Conservation (phyloP, 2,113 vertebrate species). For the Romanogobio albipinnatus region DNA sequence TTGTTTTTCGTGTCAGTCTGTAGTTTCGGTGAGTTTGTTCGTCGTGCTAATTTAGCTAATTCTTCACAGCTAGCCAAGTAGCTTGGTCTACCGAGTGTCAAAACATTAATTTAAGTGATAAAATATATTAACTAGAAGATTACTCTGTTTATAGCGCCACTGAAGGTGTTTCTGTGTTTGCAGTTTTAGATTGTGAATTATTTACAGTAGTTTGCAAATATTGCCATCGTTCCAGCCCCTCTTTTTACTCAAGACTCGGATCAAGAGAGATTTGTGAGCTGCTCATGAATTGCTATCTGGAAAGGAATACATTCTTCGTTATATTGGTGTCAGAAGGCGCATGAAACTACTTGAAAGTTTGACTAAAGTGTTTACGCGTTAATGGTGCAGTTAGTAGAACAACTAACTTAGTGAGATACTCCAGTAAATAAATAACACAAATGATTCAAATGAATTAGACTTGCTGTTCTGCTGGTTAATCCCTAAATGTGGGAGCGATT, state of each 20-base stretch:
- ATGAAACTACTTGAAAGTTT: not conserved
- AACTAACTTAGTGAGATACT: not conserved
- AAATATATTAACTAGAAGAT: not conserved
- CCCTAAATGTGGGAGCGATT: not conserved
- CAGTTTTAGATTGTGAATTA: not conserved
- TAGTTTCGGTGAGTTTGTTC: slow-evolving; percentile 39
- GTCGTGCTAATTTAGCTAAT: slow-evolving; percentile 42
- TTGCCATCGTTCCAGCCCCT: not conserved
- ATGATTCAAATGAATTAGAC: not conserved
- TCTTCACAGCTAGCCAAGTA: slow-evolving; percentile 29
- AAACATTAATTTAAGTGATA: not conserved
- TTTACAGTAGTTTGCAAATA: not conserved
- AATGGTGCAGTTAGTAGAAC: not conserved
- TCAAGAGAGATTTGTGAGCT: not conserved
- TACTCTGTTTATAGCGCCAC: not conserved
- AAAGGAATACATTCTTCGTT: not conserved
- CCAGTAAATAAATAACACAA: not conserved
- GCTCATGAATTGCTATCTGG: not conserved
- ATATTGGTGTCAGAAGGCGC: not conserved
- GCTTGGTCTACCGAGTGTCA: not conserved
- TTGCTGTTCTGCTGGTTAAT: not conserved
- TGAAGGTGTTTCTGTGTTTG: not conserved
- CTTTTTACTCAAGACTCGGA: not conserved
- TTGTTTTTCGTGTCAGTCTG: slow-evolving; percentile 21
- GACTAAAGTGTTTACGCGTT: not conserved